phyloP scores from a whole-genome alignment of 2,888 invertebrate species.

The Acleris literana region DNA sequence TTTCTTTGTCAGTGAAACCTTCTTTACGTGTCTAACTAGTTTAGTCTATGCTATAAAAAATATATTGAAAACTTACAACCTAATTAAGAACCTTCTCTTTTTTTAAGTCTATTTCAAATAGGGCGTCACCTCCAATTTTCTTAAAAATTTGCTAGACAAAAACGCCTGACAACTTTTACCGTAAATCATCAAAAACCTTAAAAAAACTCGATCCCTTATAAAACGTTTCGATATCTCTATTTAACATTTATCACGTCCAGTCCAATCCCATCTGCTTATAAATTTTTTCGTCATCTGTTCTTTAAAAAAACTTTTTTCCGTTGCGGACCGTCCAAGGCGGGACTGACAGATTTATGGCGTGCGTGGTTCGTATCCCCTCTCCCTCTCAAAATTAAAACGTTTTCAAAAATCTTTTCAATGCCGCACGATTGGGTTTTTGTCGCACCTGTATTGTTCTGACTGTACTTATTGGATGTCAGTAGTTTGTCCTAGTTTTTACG shows the following conservation, averaged over 20 bases:
- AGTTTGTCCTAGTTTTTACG: too few species aligned
- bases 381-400: slow-evolving; percentile 65
- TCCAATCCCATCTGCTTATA: slow-evolving; percentile 17
- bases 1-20: too few species aligned
- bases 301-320: slow-evolving; percentile 35
- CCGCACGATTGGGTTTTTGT: slow-evolving; percentile 54
- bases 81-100: too few species aligned
- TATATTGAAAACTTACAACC: too few species aligned
- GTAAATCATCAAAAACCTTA: slow-evolving; percentile 12
- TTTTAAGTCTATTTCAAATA: too few species aligned
- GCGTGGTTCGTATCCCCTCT: slow-evolving; percentile 62
- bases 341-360: slow-evolving; percentile 77
- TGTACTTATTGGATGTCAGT: background rate
- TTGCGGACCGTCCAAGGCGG: slow-evolving; percentile 61
- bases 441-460: slow-evolving; percentile 13
- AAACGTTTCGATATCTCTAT: slow-evolving; percentile 29
- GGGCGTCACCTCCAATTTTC: too few species aligned
- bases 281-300: slow-evolving; percentile 27
- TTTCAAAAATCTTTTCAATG: slow-evolving; percentile 62
- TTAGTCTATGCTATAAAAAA: too few species aligned
- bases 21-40: too few species aligned
- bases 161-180: slow-evolving; percentile 39
- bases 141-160: background rate
- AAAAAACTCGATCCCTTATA: slow-evolving; percentile 5
- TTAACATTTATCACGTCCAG: slow-evolving; percentile 20